Conservation (phyloP, 2,113 vertebrate species). For the Toxostoma redivivum region DNA sequence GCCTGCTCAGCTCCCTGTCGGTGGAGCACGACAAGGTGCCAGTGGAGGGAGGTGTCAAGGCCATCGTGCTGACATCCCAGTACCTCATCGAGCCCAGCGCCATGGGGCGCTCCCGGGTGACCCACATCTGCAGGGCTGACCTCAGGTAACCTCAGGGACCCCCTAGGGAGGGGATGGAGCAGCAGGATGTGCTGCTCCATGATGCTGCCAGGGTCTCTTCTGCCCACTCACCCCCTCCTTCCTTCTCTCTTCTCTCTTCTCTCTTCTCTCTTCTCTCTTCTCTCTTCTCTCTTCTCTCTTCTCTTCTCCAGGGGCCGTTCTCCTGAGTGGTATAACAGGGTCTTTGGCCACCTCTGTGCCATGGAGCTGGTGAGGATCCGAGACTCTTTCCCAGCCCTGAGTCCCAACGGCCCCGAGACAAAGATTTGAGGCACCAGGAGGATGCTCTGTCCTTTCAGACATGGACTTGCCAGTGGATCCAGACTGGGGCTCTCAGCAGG, state of each 20-base stretch:
- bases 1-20: constrained; percentile 78
- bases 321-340: constrained; percentile 89
- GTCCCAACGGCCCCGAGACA: constrained; percentile 71
- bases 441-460: not conserved
- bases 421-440: constrained; percentile 67
- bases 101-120: constrained; percentile 76
- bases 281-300: not conserved
- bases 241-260: not conserved
- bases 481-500: not conserved
- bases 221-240: not conserved
- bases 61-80: constrained; percentile 79
- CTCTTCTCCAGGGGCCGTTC: constrained; percentile 78
- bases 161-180: not conserved
- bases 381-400: constrained; percentile 78
- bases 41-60: constrained; percentile 73
- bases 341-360: constrained; percentile 85
- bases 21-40: constrained; percentile 77
- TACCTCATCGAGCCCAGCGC: constrained; percentile 80
- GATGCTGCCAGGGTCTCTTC: rapidly evolving
- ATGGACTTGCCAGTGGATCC: not conserved
- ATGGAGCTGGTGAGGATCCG: constrained; percentile 84
- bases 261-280: too few species aligned
- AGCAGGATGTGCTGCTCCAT: rapidly evolving
- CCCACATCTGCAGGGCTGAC: constrained; percentile 84
- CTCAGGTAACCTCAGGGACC: constrained; percentile 69